Conservation (phyloP, 2,113 vertebrate genomes). For the Ariopsis seemanni region DNA sequence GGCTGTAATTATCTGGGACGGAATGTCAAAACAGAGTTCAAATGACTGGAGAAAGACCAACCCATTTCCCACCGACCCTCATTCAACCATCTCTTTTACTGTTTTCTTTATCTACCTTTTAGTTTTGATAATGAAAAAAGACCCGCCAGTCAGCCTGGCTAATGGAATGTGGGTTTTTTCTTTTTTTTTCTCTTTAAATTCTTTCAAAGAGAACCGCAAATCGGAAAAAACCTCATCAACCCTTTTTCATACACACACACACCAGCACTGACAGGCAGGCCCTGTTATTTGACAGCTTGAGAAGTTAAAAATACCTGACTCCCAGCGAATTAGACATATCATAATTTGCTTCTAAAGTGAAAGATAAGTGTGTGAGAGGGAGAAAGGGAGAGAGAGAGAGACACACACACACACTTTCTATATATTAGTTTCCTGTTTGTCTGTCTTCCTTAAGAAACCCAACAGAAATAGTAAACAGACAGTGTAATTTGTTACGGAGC, state of each 20-base stretch:
- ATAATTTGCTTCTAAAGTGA: conserved; percentile 78
- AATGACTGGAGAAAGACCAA: conserved; percentile 60
- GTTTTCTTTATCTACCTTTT: conserved; percentile 53
- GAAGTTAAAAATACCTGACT: conserved; percentile 81
- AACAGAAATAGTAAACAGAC: conserved; percentile 77
- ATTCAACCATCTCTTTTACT: conserved; percentile 49
- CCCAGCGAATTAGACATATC: conserved; percentile 79
- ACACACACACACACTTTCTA: conserved; percentile 69
- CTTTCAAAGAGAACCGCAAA: conserved; percentile 71
- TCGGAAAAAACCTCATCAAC: conserved; percentile 72
- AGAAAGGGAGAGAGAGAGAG: conserved; percentile 66
- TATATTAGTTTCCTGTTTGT: conserved; percentile 73
- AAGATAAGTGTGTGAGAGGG: conserved; percentile 77
- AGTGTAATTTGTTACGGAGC: conserved; percentile 71
- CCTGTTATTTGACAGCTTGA: conserved; percentile 78
- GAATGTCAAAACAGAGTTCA: conserved; percentile 59
- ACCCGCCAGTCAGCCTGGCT: conserved; percentile 70
- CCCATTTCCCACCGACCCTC: conserved; percentile 58
- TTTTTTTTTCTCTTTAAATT: conserved; percentile 66
- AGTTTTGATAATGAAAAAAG: conserved; percentile 69
- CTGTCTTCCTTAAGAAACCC: conserved; percentile 74
- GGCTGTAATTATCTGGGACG: conserved; percentile 55
- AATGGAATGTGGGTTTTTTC: conserved; percentile 62
- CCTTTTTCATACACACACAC: conserved; percentile 73
- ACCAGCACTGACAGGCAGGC: conserved; percentile 72